Base-by-base conservation (phyloP, 2,888 invertebrate species). In the Leucania comma region DNA sequence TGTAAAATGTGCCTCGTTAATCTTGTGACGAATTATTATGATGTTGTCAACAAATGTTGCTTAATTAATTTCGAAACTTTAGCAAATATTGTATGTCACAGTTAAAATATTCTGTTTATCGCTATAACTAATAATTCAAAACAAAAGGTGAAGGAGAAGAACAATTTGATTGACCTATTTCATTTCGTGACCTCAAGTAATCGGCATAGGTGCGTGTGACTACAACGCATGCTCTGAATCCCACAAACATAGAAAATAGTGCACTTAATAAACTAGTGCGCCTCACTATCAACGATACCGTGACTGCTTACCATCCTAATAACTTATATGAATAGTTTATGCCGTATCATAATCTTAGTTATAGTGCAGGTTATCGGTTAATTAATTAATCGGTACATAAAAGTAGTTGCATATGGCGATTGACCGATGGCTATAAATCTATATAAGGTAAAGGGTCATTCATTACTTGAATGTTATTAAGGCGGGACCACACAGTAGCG, bases 391-490 rank as follows among this genome's bases (percentile, higher is more conserved):
- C 66, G 70, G 65, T 69, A 81, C 73, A 74, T 70, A 76, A 79
- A 84, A 75, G 84, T 77, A 70, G 80, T 83, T 86, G 80, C 84
- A 86, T 88, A 87, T 84, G 83, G 83, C 65, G 70, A 77, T 73
- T 82, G 77, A 72, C 77, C 89, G 78, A 79, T 72, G 82, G 77
- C 78, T 74, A 86, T 82, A 82, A 80, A 79, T 76, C 81, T 88
- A 69, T 87, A 89, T 88, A 92, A 89, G 91, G 92, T 82, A 90
- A 89, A 87, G 91, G 91, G 90, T 91, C 90, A 92, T 81, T 79
- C 85, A 72, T 82, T 78, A 82, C 77, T 83, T 86, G 77, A 83
- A 83, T 79, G 75, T 78, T 72, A 82, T 86, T 76, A 86, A 83
- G 85, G 81, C 61, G 83, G 80, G 83, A 86, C 86, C 80, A 82